Conservation (phyloP, 2,113 vertebrate genomes). For the Boleophthalmus pectinirostris region DNA sequence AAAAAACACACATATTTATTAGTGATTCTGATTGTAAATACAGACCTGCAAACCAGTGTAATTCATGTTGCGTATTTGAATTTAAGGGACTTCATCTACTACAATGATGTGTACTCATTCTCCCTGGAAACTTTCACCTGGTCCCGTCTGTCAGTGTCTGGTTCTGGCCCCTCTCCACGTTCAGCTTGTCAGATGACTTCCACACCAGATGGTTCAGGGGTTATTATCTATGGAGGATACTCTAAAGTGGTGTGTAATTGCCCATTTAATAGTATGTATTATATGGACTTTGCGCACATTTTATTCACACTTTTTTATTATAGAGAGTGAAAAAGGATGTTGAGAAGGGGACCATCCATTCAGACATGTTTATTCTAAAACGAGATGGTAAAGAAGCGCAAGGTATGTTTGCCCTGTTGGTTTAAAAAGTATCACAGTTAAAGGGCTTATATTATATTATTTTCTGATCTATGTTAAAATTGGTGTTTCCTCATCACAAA, state of each 20-base stretch:
- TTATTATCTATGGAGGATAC: slow-evolving; percentile 93
- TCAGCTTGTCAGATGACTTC: slow-evolving; percentile 89
- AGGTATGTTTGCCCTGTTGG: slow-evolving; percentile 63
- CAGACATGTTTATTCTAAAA: slow-evolving; percentile 91
- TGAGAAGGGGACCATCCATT: slow-evolving; percentile 90
- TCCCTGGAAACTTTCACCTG: slow-evolving; percentile 89
- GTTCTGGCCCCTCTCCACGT: slow-evolving; percentile 81
- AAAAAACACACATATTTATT: no score
- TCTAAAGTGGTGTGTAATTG: slow-evolving; percentile 85
- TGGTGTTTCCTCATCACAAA: no score
- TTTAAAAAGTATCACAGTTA: neutral
- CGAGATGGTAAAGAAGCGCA: slow-evolving; percentile 79
- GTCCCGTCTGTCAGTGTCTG: slow-evolving; percentile 81
- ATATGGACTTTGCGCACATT: neutral
- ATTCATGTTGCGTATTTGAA: neutral
- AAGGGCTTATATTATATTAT: no score
- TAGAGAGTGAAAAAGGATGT: slow-evolving; percentile 95
- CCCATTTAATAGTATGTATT: neutral
- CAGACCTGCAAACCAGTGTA: neutral
- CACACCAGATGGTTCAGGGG: slow-evolving; percentile 76
- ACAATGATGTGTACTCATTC: slow-evolving; percentile 89
- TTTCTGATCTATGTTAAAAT: no score
- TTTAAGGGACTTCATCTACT: slow-evolving; percentile 93
- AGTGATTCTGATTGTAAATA: no score
- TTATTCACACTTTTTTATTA: slow-evolving; percentile 15